These are phyloP conservation scores for Rhinoderma darwinii DNA, from an alignment of 2,113 vertebrate genomes.

Conservation along the genomic window DNA sequence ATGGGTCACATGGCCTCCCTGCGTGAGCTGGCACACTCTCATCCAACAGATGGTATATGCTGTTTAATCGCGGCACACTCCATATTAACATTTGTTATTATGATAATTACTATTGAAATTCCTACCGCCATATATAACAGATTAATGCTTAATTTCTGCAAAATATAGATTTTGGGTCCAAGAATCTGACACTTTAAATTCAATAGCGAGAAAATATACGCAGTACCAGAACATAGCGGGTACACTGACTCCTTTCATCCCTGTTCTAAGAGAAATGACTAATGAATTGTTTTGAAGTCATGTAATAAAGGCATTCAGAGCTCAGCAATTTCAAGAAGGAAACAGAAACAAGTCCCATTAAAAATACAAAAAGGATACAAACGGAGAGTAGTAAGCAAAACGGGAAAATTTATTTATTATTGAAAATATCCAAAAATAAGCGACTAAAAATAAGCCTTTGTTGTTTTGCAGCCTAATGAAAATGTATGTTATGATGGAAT, in stretches of 20 bases:
- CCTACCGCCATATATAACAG: slow-evolving; percentile 13
- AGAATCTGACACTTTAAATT: slow-evolving; percentile 40
- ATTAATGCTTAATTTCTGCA: slow-evolving; percentile 40
- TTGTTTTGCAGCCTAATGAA: not conserved
- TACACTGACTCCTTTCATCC: slow-evolving; percentile 31
- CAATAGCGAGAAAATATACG: not conserved
- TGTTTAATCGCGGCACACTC: slow-evolving; percentile 42
- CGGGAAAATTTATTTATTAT: not conserved
- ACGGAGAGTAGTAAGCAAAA: slow-evolving; percentile 20
- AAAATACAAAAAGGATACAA: slow-evolving; percentile 26
- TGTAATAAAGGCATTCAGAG: slow-evolving; percentile 29
- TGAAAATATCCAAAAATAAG: not conserved
- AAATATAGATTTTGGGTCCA: slow-evolving; percentile 42
- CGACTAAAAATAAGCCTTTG: not conserved
- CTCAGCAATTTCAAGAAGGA: not conserved
- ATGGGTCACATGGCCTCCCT: slow-evolving; percentile 17
- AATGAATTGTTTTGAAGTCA: slow-evolving; percentile 25
- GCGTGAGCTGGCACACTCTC: slow-evolving; percentile 38
- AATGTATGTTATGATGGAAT: too few species aligned
- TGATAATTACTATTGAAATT: slow-evolving; percentile 28
- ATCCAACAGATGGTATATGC: slow-evolving; percentile 47
- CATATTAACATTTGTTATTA: slow-evolving; percentile 55
- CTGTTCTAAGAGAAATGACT: slow-evolving; percentile 41
- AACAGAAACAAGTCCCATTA: slow-evolving; percentile 42
- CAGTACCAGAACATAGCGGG: not conserved